phyloP scores from a whole-genome alignment of 1,140 invertebrate species.

The Aradophagus sp. region DNA sequence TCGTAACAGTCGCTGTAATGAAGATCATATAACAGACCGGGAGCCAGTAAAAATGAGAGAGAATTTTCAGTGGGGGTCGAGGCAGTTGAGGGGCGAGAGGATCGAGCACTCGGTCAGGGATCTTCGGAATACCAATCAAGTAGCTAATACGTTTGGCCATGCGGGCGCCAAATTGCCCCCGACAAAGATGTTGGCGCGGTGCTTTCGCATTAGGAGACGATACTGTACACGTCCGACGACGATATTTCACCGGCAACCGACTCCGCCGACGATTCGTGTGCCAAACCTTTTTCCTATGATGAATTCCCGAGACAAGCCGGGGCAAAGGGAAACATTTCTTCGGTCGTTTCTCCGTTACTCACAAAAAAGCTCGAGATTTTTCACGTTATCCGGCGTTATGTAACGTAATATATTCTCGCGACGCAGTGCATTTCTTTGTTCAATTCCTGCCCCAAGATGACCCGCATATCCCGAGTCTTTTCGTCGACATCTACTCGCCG shows the following conservation, averaged over 20 bases:
- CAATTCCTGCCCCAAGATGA: too few species aligned
- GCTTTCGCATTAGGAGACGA: constrained; percentile 44
- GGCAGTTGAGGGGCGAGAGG: constrained; percentile 8
- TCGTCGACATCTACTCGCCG: too few species aligned
- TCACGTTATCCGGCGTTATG: too few species aligned
- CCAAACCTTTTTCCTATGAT: constrained; percentile 45
- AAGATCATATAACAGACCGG: constrained; percentile 66
- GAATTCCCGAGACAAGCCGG: constrained; percentile 22
- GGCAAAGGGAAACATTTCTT: constrained; percentile 9
- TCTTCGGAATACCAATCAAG: constrained; percentile 71
- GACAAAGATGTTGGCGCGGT: constrained; percentile 55
- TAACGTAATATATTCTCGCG: too few species aligned
- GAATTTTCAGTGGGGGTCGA: constrained; percentile 34
- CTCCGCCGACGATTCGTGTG: constrained; percentile 28
- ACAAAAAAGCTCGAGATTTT: too few species aligned
- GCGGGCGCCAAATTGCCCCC: constrained; percentile 69
- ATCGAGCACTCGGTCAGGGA: constrained; percentile 52
- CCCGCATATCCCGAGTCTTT: too few species aligned
- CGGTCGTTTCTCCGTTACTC: constrained; percentile 13
- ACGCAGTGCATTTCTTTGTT: too few species aligned
- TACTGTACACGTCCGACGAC: constrained; percentile 44
- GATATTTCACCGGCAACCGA: constrained; percentile 43
- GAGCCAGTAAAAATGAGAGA: constrained; percentile 48
- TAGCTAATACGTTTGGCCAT: constrained; percentile 67
- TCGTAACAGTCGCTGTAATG: constrained; percentile 70